Base-by-base conservation (phyloP, 37 sponge, comb jelly and placozoan genomes). In the Beroe ovata region DNA sequence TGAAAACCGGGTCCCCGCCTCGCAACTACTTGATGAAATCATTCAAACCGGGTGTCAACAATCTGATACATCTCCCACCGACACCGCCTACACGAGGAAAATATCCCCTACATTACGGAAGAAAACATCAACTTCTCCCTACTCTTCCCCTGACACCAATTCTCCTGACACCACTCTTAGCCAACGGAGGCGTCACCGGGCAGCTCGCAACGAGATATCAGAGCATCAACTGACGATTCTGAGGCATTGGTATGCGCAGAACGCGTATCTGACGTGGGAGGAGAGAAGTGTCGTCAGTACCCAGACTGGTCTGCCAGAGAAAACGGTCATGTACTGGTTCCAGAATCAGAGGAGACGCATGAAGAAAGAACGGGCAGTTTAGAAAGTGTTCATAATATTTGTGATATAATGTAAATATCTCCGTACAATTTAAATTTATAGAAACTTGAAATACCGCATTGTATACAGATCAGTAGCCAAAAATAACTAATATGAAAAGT, bases 241-340 rank as follows among this genome's bases (percentile, higher is more conserved):
- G 41, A 39, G 38, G 54, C 26, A 38, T 1, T 77, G 84, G 84
- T 77, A 42, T 23, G 54, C 29, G 1, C 16, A 54, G 38, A 14
- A 77, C 54, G 14, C 84, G 18, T 77, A 77, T 29, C 23, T 77
- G 3, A 40, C 84, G 4, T 32, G 26, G 26, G 84, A 77, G 54
- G 33, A 39, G 1, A 39, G 84, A 25, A 39, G 33, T 14, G n/a
- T 40, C 1, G 47, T 77, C 2, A 42, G 54, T 19, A 33, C 18
- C 26, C 54, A 77, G 33, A 77, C 84, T 6, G 84, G 84, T 42
- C 84, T 77, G 1, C 84, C 84, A 21, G 84, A 77, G 47, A 77
- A 77, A 35, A 77, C 84, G 8, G 84, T 77, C 22, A 77, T 77
- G 84, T 77, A 77, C 84, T 77, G 84, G 84, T 77, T 77, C 54